Percentiles rank a stretch among this genome's conserved stretches.
phyloP scores from a whole-genome alignment of 2,113 vertebrate genomes.

The Ophiodon elongatus region DNA sequence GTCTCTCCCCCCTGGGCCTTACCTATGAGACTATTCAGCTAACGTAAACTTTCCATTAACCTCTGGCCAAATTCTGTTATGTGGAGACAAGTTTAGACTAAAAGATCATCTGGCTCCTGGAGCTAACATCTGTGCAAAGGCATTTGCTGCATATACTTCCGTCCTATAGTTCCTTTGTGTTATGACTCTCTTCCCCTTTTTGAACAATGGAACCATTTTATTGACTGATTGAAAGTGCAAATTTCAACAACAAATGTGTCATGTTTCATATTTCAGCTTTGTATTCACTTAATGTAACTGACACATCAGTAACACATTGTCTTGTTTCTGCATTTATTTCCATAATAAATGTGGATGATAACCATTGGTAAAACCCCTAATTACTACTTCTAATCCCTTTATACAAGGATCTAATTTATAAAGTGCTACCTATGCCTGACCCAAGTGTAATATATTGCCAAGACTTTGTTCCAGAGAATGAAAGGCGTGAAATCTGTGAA shows the following conservation, averaged over 20 bases:
- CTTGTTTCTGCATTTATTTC: neutral
- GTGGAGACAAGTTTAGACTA: neutral
- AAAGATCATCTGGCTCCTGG: neutral
- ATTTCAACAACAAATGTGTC: neutral
- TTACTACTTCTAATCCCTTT: neutral
- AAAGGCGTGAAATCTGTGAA: neutral
- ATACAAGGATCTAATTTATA: neutral
- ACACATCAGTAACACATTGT: neutral
- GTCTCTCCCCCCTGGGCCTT: too few relatives aligned
- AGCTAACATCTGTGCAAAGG: too few relatives aligned
- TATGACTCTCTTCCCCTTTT: neutral
- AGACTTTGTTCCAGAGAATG: neutral
- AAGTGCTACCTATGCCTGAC: neutral
- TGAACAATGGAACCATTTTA: neutral
- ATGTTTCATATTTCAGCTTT: neutral
- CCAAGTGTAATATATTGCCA: neutral
- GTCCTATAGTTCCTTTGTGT: neutral
- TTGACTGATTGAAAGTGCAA: neutral
- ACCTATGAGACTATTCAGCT: too few relatives aligned
- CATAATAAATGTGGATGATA: neutral
- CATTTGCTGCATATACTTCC: neutral
- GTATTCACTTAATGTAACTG: neutral
- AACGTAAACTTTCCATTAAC: too few relatives aligned
- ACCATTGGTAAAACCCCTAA: neutral
- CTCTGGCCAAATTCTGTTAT: too few relatives aligned